A percentile compares a stretch with the other conserved stretches of the same genome.
phyloP scores from a whole-genome alignment of 2,113 vertebrate genomes.

The Sciurus niger region DNA sequence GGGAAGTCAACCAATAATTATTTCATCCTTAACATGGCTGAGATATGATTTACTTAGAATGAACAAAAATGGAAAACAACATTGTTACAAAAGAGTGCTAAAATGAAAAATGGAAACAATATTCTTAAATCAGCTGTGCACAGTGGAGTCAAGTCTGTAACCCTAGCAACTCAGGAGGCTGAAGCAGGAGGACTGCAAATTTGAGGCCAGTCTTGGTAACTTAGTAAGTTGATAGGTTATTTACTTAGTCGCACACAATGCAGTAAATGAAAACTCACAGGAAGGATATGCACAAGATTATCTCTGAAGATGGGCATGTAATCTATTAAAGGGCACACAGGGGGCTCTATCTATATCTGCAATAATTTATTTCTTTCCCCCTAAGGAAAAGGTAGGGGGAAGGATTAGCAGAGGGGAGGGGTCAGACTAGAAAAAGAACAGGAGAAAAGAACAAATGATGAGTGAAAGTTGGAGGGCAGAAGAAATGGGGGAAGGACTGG shows the following conservation, averaged over 20 bases:
- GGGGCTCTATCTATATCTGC: not conserved
- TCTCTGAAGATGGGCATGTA: not conserved
- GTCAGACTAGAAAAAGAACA: not conserved
- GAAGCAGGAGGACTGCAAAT: too few species aligned
- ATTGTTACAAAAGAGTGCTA: not conserved
- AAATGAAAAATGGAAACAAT: constrained; percentile 53
- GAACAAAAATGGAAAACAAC: not conserved
- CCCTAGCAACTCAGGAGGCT: too few species aligned
- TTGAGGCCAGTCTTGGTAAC: too few species aligned
- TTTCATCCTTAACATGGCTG: not conserved
- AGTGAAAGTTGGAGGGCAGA: not conserved
- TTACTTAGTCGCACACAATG: not conserved
- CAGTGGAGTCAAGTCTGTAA: too few species aligned
- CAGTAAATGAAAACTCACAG: not conserved
- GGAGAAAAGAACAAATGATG: not conserved
- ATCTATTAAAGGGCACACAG: not conserved
- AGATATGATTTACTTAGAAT: not conserved
- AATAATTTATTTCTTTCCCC: not conserved
- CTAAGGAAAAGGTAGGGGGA: not conserved
- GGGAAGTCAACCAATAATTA: not conserved
- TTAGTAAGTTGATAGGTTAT: not conserved
- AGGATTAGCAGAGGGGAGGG: not conserved
- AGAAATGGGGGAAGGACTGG: not conserved
- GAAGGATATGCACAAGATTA: not conserved
- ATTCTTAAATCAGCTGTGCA: not conserved